A percentile compares a stretch with the other conserved stretches of the same genome.
Evolutionary conservation across 2,888 invertebrate genomes (phyloP).

Genomic region (Platycnemis pennipes): DNA sequence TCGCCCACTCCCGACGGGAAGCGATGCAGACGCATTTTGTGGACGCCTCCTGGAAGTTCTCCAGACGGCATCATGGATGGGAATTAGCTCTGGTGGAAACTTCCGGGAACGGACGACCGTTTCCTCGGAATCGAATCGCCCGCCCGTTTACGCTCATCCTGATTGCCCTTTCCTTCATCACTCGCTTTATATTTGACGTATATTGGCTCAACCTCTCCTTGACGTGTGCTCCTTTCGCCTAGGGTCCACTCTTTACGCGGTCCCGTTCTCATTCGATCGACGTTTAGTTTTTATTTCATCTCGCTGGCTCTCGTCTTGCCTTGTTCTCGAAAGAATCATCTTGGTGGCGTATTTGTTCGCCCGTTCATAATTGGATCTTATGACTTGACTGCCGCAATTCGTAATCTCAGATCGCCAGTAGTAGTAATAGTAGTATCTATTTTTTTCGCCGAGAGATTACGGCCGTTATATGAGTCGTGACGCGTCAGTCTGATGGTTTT

Average conservation of each 20-base stretch:
- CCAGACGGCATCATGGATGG: conserved; percentile 26
- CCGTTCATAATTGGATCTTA: no score
- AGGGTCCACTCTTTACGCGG: not conserved
- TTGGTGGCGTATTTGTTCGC: no score
- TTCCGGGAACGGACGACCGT: not conserved
- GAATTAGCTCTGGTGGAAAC: not conserved
- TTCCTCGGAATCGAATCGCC: not conserved
- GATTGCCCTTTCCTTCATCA: conserved; percentile 4
- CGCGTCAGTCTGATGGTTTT: no score
- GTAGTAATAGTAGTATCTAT: no score
- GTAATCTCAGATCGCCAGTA: no score
- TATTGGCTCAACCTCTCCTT: not conserved
- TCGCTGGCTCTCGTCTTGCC: no score
- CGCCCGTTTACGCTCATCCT: not conserved
- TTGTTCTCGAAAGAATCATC: no score
- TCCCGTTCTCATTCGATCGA: no score
- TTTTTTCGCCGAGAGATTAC: no score
- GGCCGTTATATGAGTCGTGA: no score
- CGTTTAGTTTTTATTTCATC: no score
- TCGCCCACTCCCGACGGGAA: not conserved
- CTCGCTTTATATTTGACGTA: not conserved
- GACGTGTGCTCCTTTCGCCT: not conserved
- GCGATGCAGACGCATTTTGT: conserved; percentile 37
- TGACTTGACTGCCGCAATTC: no score
- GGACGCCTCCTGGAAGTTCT: conserved; percentile 36